Percentiles rank a stretch among this genome's conserved stretches.
phyloP scores from a whole-genome alignment of 2,888 invertebrate genomes.

The Resseliella maxima region DNA sequence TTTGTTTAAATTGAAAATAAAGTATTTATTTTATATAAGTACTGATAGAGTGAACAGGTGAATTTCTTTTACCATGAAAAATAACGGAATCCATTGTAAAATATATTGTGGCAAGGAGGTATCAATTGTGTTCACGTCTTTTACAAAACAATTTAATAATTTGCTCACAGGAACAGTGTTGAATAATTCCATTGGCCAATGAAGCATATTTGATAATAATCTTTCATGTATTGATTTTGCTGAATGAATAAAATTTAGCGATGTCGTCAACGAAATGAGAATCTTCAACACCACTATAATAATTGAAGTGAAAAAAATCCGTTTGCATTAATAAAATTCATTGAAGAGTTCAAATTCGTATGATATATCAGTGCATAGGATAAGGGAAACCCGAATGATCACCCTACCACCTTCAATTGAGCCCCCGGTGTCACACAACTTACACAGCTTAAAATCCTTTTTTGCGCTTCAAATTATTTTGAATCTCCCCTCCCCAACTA shows the following conservation, averaged over 20 bases:
- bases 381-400: too few species aligned
- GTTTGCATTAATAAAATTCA: not conserved
- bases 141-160: slow-evolving; percentile 76
- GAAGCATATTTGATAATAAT: slow-evolving; percentile 73
- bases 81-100: slow-evolving; percentile 66
- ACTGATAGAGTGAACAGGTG: too few species aligned
- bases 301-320: not conserved
- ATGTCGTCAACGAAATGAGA: slow-evolving; percentile 65
- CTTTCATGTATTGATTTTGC: slow-evolving; percentile 72
- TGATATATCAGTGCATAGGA: too few species aligned
- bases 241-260: slow-evolving; percentile 70
- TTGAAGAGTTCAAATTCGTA: not conserved
- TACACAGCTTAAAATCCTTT: too few species aligned
- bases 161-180: slow-evolving; percentile 83
- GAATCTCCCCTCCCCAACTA: too few species aligned
- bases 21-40: too few species aligned
- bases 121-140: slow-evolving; percentile 73
- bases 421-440: too few species aligned
- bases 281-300: slow-evolving; percentile 63
- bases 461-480: too few species aligned
- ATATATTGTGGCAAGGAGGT: slow-evolving; percentile 68
- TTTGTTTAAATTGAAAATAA: too few species aligned
- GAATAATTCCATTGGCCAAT: slow-evolving; percentile 79
- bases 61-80: slow-evolving; percentile 69
- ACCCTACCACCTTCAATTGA: too few species aligned